These are phyloP conservation scores for Prionailurus viverrinus DNA, from an alignment of 2,113 vertebrate species.

Conservation along the genomic window DNA sequence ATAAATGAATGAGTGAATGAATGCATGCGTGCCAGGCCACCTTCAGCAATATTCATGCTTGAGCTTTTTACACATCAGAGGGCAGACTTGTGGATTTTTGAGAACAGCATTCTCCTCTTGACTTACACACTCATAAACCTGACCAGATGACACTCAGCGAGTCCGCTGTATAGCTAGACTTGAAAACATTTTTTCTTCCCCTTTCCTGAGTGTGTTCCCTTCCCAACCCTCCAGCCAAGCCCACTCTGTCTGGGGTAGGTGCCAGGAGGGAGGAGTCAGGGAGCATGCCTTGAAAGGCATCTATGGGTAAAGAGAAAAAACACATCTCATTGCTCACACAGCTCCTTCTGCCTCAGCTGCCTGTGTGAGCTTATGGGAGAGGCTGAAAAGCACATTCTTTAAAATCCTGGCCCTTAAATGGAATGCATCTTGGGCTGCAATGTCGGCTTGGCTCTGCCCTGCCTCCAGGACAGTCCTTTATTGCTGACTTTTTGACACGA, in stretches of 20 bases:
- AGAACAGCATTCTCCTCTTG: background rate
- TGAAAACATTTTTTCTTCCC: conserved; percentile 12
- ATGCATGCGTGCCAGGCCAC: background rate
- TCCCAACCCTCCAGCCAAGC: conserved; percentile 8
- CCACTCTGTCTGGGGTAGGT: conserved; percentile 63
- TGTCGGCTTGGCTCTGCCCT: conserved; percentile 67
- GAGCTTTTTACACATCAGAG: background rate
- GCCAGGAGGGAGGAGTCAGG: conserved; percentile 56
- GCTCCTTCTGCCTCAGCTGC: conserved; percentile 59
- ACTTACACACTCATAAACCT: background rate
- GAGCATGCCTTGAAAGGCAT: conserved; percentile 69
- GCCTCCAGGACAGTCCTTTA: conserved; percentile 58
- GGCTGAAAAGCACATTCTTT: conserved; percentile 82
- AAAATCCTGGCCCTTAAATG: conserved; percentile 80
- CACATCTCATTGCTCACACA: conserved; percentile 59
- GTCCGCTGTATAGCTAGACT: background rate
- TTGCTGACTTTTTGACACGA: conserved; percentile 72
- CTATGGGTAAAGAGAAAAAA: conserved; percentile 84
- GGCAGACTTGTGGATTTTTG: background rate
- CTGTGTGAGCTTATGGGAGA: conserved; percentile 73
- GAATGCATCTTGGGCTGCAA: conserved; percentile 67
- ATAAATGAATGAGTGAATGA: background rate
- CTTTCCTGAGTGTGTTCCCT: conserved; percentile 7
- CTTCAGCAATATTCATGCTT: background rate
- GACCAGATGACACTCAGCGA: background rate